These are phyloP conservation scores for Galemys pyrenaicus DNA, from an alignment of 2,113 vertebrate genomes.

Conservation along the genomic window DNA sequence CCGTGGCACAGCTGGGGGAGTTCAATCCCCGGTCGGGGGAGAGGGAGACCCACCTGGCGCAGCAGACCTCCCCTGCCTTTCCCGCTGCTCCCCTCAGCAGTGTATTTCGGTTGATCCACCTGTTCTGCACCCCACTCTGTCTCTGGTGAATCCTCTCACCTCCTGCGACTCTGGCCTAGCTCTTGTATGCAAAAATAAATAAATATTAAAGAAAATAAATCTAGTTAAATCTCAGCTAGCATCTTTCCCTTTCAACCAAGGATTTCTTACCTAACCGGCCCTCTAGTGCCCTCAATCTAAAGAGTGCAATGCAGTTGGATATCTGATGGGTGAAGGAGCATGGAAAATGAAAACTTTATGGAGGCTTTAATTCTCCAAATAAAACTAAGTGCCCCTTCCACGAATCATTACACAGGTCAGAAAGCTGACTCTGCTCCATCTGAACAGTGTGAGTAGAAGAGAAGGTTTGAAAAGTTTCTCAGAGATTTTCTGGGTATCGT, in stretches of 20 bases:
- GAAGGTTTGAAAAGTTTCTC: constrained; percentile 78
- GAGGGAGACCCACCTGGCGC: too few relatives aligned
- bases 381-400: constrained; percentile 79
- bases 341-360: constrained; percentile 81
- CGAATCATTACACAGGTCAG: constrained; percentile 81
- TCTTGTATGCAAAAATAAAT: too few relatives aligned
- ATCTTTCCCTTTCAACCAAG: constrained; percentile 65
- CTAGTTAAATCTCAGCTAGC: constrained; percentile 63
- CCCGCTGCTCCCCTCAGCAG: too few relatives aligned
- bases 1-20: too few relatives aligned
- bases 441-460: constrained; percentile 74
- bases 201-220: too few relatives aligned
- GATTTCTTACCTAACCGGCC: constrained; percentile 52
- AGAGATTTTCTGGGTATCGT: constrained; percentile 78
- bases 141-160: too few relatives aligned
- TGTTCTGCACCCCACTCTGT: too few relatives aligned
- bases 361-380: constrained; percentile 78
- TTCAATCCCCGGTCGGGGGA: too few relatives aligned
- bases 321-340: constrained; percentile 61
- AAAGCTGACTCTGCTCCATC: constrained; percentile 77
- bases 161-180: too few relatives aligned
- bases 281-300: constrained; percentile 64
- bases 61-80: too few relatives aligned
- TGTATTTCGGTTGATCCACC: too few relatives aligned
- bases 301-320: constrained; percentile 56